Evolutionary conservation across 2,797 vertebrate genomes (phyloP).

Genomic region (Phoxinus dragarum): DNA sequence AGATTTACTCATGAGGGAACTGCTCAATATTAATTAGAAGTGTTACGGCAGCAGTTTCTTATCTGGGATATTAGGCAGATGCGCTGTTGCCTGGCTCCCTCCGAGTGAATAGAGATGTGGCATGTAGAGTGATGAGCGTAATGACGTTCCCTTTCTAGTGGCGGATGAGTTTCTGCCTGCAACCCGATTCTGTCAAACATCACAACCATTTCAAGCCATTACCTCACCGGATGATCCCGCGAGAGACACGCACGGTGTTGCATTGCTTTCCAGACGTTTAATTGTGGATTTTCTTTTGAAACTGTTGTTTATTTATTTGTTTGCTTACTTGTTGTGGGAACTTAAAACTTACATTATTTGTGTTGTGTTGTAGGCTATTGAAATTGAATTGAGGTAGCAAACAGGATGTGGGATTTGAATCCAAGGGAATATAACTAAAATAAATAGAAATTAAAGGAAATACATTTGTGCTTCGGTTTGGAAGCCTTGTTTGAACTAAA

Average conservation of each 20-base stretch:
- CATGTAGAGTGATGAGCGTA: conserved; percentile 19
- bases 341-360: neutral
- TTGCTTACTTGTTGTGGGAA: neutral
- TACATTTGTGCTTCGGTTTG: neutral
- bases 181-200: conserved; percentile 50
- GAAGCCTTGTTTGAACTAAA: neutral
- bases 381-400: neutral
- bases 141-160: conserved; percentile 35
- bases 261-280: neutral
- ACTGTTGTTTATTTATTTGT: neutral
- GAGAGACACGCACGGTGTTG: neutral
- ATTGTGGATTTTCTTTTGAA: conserved; percentile 32
- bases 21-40: conserved; percentile 43
- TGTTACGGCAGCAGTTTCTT: conserved; percentile 29
- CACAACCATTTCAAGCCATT: conserved; percentile 37
- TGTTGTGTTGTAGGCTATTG: neutral
- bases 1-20: conserved; percentile 18
- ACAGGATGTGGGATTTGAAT: neutral
- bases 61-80: conserved; percentile 36
- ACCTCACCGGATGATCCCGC: conserved; percentile 20
- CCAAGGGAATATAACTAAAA: neutral
- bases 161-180: neutral
- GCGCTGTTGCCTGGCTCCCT: conserved; percentile 17
- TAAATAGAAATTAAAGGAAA: neutral
- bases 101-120: conserved; percentile 4